Evolutionary conservation across 2,888 invertebrate species (phyloP), one percentile per base, ranked within the genome.

Genomic region (Eretmocerus hayati): DNA sequence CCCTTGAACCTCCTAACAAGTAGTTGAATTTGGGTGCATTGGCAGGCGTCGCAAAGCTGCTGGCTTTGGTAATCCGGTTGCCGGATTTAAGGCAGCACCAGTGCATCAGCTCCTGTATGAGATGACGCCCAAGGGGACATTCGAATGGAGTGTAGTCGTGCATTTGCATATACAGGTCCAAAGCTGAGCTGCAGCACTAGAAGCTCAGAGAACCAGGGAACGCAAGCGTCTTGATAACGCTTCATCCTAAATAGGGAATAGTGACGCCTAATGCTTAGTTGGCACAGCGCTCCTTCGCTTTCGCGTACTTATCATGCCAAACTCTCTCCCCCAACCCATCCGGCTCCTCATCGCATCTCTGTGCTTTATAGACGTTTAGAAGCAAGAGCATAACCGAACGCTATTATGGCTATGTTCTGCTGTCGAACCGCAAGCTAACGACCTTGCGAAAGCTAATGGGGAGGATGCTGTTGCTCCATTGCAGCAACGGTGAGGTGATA

Each of bases 401-500:
- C 56, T 63, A 65, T 66, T 66, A 26, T 26, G 26, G 26, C 26
- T 11, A 11, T 26, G 26, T 26, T 26, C 26, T 26, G 8, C 59
- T 67, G 68, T 67, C 65, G 63, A 64, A 67, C 63, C 65, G 60
- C 66, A 67, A 63, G 62, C 63, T 68, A 69, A 68, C 68, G 67
- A 69, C 64, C 65, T 65, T 59, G 59, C 62, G 61, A 63, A 20
- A 62, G 61, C 63, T 67, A 65, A 63, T 64, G 63, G 62, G 52
- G 58, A 56, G 19, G 36, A 35, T 3, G 30, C 20, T 13, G 18
- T 26, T 26, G 26, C 26, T 6, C 26, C 8, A 23, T 31, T 19
- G 36, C 47, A 26, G 16, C 36, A 31, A 36, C 43, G 43, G 6
- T 35, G 20, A 56, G 57, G 60, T 65, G 66, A 67, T 66, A 66